A percentile compares a stretch with the other conserved stretches of the same genome.
Evolutionary conservation across 1,140 invertebrate genomes (phyloP).

Genomic region (Drosophila melanica): DNA sequence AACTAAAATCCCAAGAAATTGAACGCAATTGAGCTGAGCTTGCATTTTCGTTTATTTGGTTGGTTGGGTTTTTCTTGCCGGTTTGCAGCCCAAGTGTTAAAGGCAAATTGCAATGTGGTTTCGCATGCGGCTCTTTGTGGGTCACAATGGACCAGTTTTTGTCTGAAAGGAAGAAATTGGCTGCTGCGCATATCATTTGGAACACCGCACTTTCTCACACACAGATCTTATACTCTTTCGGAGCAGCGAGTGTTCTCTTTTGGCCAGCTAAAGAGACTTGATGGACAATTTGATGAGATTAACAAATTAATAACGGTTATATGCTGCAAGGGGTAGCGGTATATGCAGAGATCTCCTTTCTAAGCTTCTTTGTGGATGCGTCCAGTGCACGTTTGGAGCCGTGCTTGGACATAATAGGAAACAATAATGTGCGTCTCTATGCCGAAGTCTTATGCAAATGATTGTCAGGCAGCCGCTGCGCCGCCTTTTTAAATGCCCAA

Average conservation of each 20-base stretch:
- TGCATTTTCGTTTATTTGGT: neutral
- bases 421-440: constrained; percentile 38
- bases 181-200: constrained; percentile 63
- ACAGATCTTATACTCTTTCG: constrained; percentile 1
- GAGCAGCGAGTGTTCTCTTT: neutral
- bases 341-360: constrained; percentile 32
- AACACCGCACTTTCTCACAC: constrained; percentile 33
- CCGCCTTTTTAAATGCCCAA: constrained; percentile 56
- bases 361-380: constrained; percentile 38
- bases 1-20: too few species aligned
- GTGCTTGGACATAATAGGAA: constrained; percentile 51
- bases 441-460: constrained; percentile 70
- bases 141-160: constrained; percentile 75
- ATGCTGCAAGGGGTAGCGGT: constrained; percentile 19
- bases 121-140: constrained; percentile 54
- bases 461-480: constrained; percentile 6
- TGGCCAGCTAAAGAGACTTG: neutral
- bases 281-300: constrained; percentile 30
- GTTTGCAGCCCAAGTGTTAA: constrained; percentile 40
- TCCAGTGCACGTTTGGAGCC: constrained; percentile 41
- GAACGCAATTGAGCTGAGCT: too few species aligned
- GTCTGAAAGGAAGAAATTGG: constrained; percentile 68
- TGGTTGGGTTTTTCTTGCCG: neutral
- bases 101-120: constrained; percentile 18
- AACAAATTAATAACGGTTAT: constrained; percentile 50